phyloP scores from a whole-genome alignment of 2,113 vertebrate genomes.

The Nanorana parkeri region DNA sequence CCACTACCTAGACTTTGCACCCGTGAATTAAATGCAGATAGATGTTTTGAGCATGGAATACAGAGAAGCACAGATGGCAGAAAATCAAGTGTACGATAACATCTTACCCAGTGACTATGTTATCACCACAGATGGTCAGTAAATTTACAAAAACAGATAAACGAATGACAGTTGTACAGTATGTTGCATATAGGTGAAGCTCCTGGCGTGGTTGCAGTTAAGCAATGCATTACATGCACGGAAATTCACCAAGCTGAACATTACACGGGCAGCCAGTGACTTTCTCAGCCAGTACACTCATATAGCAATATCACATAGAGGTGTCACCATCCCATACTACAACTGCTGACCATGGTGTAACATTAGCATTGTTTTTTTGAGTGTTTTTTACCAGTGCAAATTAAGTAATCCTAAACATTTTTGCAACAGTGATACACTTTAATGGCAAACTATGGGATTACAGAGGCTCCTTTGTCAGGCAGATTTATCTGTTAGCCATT shows the following conservation, averaged over 20 bases:
- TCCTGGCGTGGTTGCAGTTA: slow-evolving; percentile 67
- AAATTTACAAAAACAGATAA: slow-evolving; percentile 65
- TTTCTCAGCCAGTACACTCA: slow-evolving; percentile 19
- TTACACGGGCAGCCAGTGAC: slow-evolving; percentile 65
- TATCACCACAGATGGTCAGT: slow-evolving; percentile 64
- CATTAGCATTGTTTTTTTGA: slow-evolving; percentile 37
- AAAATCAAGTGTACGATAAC: slow-evolving; percentile 50
- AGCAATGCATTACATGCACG: slow-evolving; percentile 72
- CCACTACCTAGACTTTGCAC: background rate
- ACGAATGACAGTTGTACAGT: slow-evolving; percentile 74
- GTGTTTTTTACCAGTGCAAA: background rate
- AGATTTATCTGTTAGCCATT: too few species aligned
- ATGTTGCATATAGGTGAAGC: slow-evolving; percentile 73
- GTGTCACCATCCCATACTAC: slow-evolving; percentile 66
- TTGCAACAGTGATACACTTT: too few species aligned
- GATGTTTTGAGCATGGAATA: background rate
- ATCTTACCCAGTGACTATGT: slow-evolving; percentile 61
- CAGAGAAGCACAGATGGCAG: slow-evolving; percentile 70
- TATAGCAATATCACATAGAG: slow-evolving; percentile 52
- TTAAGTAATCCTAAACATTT: too few species aligned
- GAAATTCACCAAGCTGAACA: slow-evolving; percentile 65
- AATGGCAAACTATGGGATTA: too few species aligned
- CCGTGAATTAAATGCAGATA: background rate
- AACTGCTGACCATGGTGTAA: slow-evolving; percentile 66
- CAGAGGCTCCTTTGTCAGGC: too few species aligned